phyloP scores from a whole-genome alignment of 2,113 vertebrate species.

The Esox niger region DNA sequence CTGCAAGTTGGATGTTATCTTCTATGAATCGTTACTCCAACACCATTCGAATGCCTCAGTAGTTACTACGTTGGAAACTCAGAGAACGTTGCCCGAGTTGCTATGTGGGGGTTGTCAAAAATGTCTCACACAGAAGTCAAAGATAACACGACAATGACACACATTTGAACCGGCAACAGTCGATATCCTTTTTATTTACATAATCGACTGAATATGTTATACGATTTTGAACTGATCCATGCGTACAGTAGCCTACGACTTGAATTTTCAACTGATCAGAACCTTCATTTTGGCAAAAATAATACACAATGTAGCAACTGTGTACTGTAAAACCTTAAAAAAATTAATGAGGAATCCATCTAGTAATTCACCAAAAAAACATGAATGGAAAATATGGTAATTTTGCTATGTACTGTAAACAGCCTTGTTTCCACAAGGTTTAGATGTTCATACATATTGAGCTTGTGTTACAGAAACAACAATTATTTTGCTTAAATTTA shows the following conservation, averaged over 20 bases:
- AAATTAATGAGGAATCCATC: conserved; percentile 32
- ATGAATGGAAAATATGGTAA: conserved; percentile 23
- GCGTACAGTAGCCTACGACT: conserved; percentile 54
- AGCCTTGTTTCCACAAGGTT: conserved; percentile 32
- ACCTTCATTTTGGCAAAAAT: conserved; percentile 51
- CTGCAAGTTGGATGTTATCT: no score
- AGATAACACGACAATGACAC: conserved; percentile 1
- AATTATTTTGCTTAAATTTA: conserved; percentile 42
- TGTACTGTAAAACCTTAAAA: conserved; percentile 42
- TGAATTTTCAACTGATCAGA: conserved; percentile 37
- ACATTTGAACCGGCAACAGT: conserved; percentile 32
- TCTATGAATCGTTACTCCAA: no score
- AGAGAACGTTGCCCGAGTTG: no score
- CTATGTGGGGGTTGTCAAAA: no score
- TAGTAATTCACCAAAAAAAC: conserved; percentile 32
- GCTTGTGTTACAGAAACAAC: conserved; percentile 29
- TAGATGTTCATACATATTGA: conserved; percentile 34
- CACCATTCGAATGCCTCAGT: no score
- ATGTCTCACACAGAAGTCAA: neutral
- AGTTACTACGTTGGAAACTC: no score
- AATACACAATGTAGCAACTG: conserved; percentile 43
- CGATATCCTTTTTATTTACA: conserved; percentile 60
- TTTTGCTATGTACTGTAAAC: conserved; percentile 42
- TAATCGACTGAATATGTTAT: conserved; percentile 45
- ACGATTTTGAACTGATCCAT: conserved; percentile 50